Conservation (phyloP, 2,888 invertebrate genomes). For the Cheilosia urbana region DNA sequence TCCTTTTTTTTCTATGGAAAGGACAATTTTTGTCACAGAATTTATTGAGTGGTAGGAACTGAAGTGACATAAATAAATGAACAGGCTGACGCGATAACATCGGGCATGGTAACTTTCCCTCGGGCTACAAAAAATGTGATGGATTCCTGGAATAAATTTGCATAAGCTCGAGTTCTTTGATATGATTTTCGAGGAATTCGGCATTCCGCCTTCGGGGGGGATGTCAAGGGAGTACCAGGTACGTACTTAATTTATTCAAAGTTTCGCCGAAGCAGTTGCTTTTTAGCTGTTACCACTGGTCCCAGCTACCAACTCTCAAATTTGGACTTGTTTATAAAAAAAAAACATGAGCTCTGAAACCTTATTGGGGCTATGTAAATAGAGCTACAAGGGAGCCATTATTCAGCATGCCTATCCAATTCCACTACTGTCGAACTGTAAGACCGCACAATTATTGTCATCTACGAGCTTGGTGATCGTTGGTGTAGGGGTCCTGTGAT, state of each 20-base stretch:
- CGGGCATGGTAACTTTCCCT: conserved; percentile 52
- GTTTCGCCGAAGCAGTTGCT: background rate
- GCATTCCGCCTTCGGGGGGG: too few relatives aligned
- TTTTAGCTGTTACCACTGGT: too few relatives aligned
- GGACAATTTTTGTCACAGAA: conserved; percentile 30
- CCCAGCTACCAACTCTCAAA: too few relatives aligned
- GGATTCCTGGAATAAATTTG: conserved; percentile 66
- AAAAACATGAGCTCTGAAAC: too few relatives aligned
- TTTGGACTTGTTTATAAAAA: background rate
- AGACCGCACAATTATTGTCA: too few relatives aligned
- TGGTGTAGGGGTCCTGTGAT: too few relatives aligned
- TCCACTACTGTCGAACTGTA: too few relatives aligned
- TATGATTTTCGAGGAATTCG: background rate
- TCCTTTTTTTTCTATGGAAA: background rate
- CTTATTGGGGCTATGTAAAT: too few relatives aligned
- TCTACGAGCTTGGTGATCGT: too few relatives aligned
- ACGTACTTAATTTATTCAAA: background rate
- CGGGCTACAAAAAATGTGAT: conserved; percentile 44
- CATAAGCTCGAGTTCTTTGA: conserved; percentile 31
- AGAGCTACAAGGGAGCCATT: too few relatives aligned
- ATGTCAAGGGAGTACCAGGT: background rate
- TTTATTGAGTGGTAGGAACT: conserved; percentile 71
- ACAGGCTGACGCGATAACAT: conserved; percentile 61
- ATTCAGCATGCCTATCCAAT: too few relatives aligned
- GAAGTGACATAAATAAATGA: conserved; percentile 75